Conservation (phyloP, 2,113 vertebrate genomes). For the Eleginops maclovinus region DNA sequence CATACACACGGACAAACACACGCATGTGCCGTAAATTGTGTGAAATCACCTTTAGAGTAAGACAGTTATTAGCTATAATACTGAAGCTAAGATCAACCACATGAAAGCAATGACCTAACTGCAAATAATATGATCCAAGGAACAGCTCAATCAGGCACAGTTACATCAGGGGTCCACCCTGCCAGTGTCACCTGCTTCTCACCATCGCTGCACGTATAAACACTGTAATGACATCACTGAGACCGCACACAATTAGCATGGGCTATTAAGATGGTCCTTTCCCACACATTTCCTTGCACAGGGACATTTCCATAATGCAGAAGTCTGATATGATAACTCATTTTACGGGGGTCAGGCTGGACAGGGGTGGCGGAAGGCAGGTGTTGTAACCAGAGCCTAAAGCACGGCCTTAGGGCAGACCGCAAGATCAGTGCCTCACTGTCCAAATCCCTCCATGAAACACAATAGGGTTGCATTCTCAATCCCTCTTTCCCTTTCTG, state of each 20-base stretch:
- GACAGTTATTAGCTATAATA: conserved; percentile 23
- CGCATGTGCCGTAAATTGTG: background rate
- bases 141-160: conserved; percentile 46
- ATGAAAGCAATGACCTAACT: conserved; percentile 59
- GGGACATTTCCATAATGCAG: conserved; percentile 46
- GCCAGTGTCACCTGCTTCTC: conserved; percentile 53
- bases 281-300: conserved; percentile 38
- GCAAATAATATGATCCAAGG: conserved; percentile 44
- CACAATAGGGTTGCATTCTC: conserved; percentile 84
- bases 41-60: conserved; percentile 23
- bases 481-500: conserved; percentile 77
- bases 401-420: conserved; percentile 77
- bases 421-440: conserved; percentile 77
- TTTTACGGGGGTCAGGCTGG: conserved; percentile 49
- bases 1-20: background rate
- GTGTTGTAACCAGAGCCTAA: conserved; percentile 81
- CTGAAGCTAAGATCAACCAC: conserved; percentile 28
- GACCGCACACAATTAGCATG: conserved; percentile 35
- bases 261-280: conserved; percentile 45
- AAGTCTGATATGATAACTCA: conserved; percentile 68
- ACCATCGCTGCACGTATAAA: conserved; percentile 44
- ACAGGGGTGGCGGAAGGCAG: conserved; percentile 68
- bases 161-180: conserved; percentile 59
- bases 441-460: conserved; percentile 82
- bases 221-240: conserved; percentile 54